Base-by-base conservation (phyloP, 1,140 invertebrate species). In the Aphaenogaster floridana region DNA sequence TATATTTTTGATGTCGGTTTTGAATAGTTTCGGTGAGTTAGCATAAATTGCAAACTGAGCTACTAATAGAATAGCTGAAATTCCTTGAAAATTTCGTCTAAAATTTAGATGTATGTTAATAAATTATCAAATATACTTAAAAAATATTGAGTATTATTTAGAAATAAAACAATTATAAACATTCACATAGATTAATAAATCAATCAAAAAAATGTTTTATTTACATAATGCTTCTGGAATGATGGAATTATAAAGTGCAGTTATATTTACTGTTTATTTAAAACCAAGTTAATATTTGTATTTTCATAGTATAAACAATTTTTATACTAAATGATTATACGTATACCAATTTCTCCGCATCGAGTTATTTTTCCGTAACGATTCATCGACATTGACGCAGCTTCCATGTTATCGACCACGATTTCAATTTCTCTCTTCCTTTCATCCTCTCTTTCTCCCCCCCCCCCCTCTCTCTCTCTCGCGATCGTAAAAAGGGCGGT, bases 401-500 rank as follows among this genome's bases (percentile, higher is more conserved):
- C 28, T 76, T 76, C 17, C 52, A 3, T 50, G 15, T 74, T 54
- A 69, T 83, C 17, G 72, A 78, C 54, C 80, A 64, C 57, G 57
- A 50, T 72, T 63, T 84, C 39, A 66, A 68, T 85, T 48, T 71
- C 9, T 76, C 45, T 42, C 34, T 66, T 45, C 54, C 61, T 64
- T 48, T 34, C 42, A n/a, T 0, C 13, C 8, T 17, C 9, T 42
- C 45, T 42, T 7, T 36, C 63, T 2, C 7, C 21, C 9, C 0
- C 17, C n/a, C 28, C 1, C 5, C 17, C 48, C 61, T 17, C 15
- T 15, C 54, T 42, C 21, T 17, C 52, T 36, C 15, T 28, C 5
- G 54, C 42, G 54, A 39, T 71, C 39, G 45, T 76, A 84, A 84
- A 76, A 87, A 66, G 69, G 52, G 28, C 52, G 54, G 64, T 61